These are phyloP conservation scores for Stigmatopora nigra DNA, from an alignment of 2,113 vertebrate genomes.

Conservation along the genomic window DNA sequence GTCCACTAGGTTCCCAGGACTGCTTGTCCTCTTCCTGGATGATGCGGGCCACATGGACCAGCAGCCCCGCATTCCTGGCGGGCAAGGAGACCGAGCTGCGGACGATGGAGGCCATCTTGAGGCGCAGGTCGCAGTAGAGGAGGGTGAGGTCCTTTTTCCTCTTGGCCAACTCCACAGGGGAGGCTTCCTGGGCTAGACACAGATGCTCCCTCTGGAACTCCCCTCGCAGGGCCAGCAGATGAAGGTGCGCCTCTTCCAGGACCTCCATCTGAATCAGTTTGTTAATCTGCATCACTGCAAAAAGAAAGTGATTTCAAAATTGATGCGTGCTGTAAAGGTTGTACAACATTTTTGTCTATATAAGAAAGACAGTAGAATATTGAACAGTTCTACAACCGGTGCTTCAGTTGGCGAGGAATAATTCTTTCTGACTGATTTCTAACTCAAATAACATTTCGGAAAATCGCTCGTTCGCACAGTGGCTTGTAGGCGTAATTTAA, in stretches of 20 bases:
- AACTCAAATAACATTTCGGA: too few relatives aligned
- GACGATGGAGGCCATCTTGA: constrained; percentile 55
- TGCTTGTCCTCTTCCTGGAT: constrained; percentile 68
- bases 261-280: constrained; percentile 59
- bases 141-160: constrained; percentile 69
- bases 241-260: constrained; percentile 66
- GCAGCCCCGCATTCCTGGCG: constrained; percentile 44
- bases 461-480: too few relatives aligned
- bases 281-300: constrained; percentile 72
- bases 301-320: neutral
- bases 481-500: too few relatives aligned
- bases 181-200: constrained; percentile 18
- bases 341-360: too few relatives aligned
- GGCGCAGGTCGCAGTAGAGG: constrained; percentile 50
- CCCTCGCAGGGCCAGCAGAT: constrained; percentile 58
- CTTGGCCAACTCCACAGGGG: constrained; percentile 43
- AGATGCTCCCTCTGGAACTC: constrained; percentile 54
- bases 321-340: neutral
- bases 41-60: constrained; percentile 53
- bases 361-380: too few relatives aligned
- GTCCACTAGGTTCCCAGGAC: constrained; percentile 22
- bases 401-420: too few relatives aligned
- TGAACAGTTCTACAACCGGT: too few relatives aligned
- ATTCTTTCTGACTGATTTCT: too few relatives aligned
- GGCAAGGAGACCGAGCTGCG: constrained; percentile 49